phyloP scores from a whole-genome alignment of 2,888 invertebrate species.

The Dysmachus trigonus region DNA sequence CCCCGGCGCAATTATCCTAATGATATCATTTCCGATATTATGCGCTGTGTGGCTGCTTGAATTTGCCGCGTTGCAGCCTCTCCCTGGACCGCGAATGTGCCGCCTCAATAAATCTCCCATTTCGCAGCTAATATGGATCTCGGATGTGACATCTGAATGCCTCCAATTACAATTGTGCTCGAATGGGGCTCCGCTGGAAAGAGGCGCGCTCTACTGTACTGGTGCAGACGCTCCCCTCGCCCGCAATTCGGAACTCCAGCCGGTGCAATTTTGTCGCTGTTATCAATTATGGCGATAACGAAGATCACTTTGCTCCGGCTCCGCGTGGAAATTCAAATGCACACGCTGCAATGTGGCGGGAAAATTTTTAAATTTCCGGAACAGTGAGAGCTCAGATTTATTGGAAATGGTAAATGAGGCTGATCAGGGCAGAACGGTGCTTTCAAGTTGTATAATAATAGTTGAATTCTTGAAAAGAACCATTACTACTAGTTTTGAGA shows the following conservation, averaged over 20 bases:
- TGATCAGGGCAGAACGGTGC: background rate
- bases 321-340: background rate
- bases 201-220: background rate
- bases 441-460: background rate
- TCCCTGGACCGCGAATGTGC: background rate
- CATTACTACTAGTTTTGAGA: no score
- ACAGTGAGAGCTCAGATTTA: background rate
- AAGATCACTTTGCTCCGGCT: background rate
- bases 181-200: background rate
- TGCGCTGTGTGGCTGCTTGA: background rate
- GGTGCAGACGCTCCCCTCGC: background rate
- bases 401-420: background rate
- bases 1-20: conserved; percentile 32
- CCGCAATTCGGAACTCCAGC: background rate
- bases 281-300: background rate
- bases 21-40: conserved; percentile 20
- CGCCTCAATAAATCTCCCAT: conserved; percentile 38
- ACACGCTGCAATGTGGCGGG: background rate
- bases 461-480: no score
- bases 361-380: background rate
- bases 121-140: conserved; percentile 37
- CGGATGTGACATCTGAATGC: conserved; percentile 38
- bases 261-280: background rate
- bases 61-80: background rate
- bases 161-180: conserved; percentile 34